Conservation (phyloP, 2,797 vertebrate genomes). For the Sebastes minor region DNA sequence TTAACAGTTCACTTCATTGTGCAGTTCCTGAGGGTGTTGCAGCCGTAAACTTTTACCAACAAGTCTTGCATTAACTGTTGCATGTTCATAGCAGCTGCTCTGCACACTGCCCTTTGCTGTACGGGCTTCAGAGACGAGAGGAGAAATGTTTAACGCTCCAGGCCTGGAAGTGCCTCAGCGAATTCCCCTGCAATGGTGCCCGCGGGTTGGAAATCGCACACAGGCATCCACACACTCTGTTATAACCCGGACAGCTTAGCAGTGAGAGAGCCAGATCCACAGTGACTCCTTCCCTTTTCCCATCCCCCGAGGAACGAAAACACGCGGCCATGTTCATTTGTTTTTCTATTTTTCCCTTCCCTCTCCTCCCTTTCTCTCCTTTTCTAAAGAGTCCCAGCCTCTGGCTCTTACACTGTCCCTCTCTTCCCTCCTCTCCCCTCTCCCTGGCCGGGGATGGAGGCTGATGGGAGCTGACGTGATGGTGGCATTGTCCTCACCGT, state of each 20-base stretch:
- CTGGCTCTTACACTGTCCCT: conserved; percentile 46
- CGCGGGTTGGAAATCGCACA: conserved; percentile 35
- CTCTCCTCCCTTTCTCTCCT: conserved; percentile 56
- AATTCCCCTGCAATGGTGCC: conserved; percentile 47
- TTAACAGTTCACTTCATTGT: conserved; percentile 11
- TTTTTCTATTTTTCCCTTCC: conserved; percentile 59
- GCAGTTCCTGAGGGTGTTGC: conserved; percentile 32
- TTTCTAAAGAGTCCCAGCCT: conserved; percentile 65
- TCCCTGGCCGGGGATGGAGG: conserved; percentile 60
- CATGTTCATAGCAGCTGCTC: conserved; percentile 13
- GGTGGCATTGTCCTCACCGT: conserved; percentile 75
- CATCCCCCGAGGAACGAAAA: conserved; percentile 57
- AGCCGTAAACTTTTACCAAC: conserved; percentile 15
- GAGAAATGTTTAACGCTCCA: conserved; percentile 24
- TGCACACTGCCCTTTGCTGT: conserved; percentile 56
- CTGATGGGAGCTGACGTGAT: conserved; percentile 78
- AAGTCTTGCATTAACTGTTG: conserved; percentile 39
- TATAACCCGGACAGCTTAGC: conserved; percentile 58
- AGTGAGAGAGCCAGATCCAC: conserved; percentile 67
- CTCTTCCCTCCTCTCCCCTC: conserved; percentile 14
- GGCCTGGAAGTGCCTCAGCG: conserved; percentile 56
- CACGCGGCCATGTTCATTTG: conserved; percentile 36
- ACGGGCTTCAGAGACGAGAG: conserved; percentile 28
- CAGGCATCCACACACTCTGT: conserved; percentile 47
- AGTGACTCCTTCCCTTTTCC: conserved; percentile 54